phyloP scores from a whole-genome alignment of 2,113 vertebrate species.

The Falcunculus frontatus region DNA sequence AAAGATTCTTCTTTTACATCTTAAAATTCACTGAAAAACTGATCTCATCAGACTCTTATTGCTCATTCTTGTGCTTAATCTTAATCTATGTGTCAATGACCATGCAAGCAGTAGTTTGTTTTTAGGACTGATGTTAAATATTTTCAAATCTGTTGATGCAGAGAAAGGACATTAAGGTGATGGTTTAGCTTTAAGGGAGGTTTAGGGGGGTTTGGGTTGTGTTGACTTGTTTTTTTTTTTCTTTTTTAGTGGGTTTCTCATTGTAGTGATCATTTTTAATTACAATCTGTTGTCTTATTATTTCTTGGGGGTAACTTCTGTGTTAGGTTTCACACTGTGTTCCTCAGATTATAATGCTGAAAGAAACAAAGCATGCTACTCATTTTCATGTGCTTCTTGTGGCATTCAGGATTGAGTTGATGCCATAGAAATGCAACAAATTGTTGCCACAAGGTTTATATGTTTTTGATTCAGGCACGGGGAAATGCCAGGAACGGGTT shows the following conservation, averaged over 20 bases:
- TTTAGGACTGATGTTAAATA: neutral
- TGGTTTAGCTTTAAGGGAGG: neutral
- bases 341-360: neutral
- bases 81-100: neutral
- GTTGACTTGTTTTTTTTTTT: neutral
- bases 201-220: fast-evolving
- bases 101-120: neutral
- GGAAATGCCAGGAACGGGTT: neutral
- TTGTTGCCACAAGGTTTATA: neutral
- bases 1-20: neutral
- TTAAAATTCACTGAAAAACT: neutral
- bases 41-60: neutral
- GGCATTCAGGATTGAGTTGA: neutral
- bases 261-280: neutral
- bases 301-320: neutral
- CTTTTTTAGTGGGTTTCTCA: neutral
- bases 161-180: neutral
- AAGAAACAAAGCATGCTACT: neutral
- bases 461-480: neutral
- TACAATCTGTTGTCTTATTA: neutral
- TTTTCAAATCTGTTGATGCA: neutral
- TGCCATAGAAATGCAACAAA: neutral
- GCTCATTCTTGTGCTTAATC: neutral
- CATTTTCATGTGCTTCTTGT: neutral
- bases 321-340: neutral